A percentile compares a stretch with the other conserved stretches of the same genome.
These are phyloP conservation scores for Donacobius atricapilla DNA, from an alignment of 2,113 vertebrate genomes.

Conservation along the genomic window DNA sequence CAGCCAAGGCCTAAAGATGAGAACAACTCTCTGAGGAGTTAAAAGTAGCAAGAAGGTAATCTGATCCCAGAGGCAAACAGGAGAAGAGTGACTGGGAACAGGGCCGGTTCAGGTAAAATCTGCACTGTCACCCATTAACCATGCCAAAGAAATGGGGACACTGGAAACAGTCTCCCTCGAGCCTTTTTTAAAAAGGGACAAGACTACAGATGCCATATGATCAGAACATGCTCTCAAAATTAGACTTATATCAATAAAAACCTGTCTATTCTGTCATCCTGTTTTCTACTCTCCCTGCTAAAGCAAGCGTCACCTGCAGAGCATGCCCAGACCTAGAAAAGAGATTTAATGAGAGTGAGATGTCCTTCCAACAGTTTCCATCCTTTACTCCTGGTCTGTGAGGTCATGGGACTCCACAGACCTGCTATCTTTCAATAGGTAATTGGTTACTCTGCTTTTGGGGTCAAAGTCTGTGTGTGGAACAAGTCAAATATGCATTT, in stretches of 20 bases:
- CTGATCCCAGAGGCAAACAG: not conserved
- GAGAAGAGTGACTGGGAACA: not conserved
- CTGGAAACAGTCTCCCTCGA: not conserved
- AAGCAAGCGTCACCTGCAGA: not conserved
- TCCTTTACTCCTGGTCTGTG: not conserved
- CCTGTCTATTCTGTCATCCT: not conserved
- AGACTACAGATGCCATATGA: not conserved
- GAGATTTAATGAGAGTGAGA: not conserved
- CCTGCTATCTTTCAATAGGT: not conserved
- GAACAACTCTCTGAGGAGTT: not conserved
- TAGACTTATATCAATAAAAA: not conserved
- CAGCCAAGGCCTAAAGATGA: not conserved
- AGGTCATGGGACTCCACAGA: not conserved
- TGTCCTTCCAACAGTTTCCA: not conserved
- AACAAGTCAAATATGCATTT: accelerated
- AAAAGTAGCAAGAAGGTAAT: not conserved
- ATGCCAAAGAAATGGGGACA: not conserved
- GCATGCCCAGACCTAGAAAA: not conserved
- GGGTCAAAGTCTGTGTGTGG: not conserved
- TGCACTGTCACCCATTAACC: not conserved
- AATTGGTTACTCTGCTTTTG: not conserved
- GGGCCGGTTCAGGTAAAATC: not conserved
- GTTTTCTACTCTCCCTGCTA: not conserved
- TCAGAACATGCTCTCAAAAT: not conserved
- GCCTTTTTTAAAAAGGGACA: not conserved